Conservation (phyloP, 2,888 invertebrate species). For the Leucania comma region DNA sequence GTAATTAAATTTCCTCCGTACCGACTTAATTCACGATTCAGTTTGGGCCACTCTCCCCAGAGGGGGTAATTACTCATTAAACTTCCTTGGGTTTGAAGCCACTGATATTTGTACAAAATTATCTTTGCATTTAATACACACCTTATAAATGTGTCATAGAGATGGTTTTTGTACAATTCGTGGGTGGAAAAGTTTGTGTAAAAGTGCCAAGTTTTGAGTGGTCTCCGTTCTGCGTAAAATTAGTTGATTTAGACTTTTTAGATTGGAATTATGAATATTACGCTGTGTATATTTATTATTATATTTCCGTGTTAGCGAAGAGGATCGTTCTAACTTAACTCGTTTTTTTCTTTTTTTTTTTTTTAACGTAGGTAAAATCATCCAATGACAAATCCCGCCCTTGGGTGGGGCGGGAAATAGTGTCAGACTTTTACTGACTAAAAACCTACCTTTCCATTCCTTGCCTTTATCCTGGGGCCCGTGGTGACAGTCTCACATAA, state of each 20-base stretch:
- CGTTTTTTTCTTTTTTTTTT: too few relatives aligned
- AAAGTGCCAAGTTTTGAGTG: slow-evolving; percentile 67
- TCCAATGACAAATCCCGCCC: too few relatives aligned
- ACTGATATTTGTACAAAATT: slow-evolving; percentile 44
- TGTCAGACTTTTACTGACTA: too few relatives aligned
- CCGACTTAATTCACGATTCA: slow-evolving; percentile 55
- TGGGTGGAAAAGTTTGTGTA: slow-evolving; percentile 21
- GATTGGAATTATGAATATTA: slow-evolving; percentile 62
- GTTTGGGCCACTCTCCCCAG: slow-evolving; percentile 50
- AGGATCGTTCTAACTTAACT: background rate
- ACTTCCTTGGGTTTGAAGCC: slow-evolving; percentile 64
- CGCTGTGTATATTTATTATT: slow-evolving; percentile 23
- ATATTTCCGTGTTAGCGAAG: background rate
- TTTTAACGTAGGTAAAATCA: too few relatives aligned
- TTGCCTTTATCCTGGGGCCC: too few relatives aligned
- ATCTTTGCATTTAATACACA: background rate
- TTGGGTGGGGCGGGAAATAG: too few relatives aligned
- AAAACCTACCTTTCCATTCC: too few relatives aligned
- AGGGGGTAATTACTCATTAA: slow-evolving; percentile 72
- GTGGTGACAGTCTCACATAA: too few relatives aligned
- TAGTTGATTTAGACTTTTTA: slow-evolving; percentile 54
- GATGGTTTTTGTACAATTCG: slow-evolving; percentile 8
- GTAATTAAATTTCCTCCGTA: slow-evolving; percentile 43
- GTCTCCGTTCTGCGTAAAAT: slow-evolving; percentile 64
- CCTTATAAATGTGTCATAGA: background rate